phyloP scores from a whole-genome alignment of 1,140 invertebrate genomes.

The Philopotamus ludificatus region DNA sequence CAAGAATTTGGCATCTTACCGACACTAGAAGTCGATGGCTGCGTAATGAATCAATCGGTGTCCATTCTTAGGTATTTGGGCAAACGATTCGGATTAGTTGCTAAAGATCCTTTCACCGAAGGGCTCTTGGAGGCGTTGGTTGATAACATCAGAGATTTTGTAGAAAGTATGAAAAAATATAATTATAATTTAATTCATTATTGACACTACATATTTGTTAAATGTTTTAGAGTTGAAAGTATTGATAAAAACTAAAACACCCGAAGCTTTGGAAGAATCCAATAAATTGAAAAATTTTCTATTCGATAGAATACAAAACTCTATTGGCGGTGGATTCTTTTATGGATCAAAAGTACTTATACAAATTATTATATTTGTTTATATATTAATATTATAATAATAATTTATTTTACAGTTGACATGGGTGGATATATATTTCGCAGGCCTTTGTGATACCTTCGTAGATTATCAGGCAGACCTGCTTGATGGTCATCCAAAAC shows the following conservation, averaged over 20 bases:
- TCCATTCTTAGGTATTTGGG: slow-evolving; percentile 74
- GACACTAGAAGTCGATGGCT: slow-evolving; percentile 71
- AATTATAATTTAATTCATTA: not conserved
- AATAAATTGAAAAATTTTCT: slow-evolving; percentile 3
- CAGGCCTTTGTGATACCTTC: slow-evolving; percentile 61
- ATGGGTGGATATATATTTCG: slow-evolving; percentile 67
- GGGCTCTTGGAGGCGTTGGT: slow-evolving; percentile 64
- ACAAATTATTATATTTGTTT: not conserved
- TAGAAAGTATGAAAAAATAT: slow-evolving; percentile 47
- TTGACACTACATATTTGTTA: not conserved
- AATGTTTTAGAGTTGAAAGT: not conserved
- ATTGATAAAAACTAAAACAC: not conserved
- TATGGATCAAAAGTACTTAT: slow-evolving; percentile 27
- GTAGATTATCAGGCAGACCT: slow-evolving; percentile 54
- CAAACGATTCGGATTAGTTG: slow-evolving; percentile 63
- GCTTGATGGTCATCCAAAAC: slow-evolving; percentile 58
- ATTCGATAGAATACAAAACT: slow-evolving; percentile 2
- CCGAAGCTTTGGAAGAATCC: slow-evolving; percentile 11
- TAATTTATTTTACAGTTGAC: slow-evolving; percentile 55
- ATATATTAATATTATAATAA: slow-evolving; percentile 6
- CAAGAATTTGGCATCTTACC: slow-evolving; percentile 75
- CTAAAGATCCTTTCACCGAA: slow-evolving; percentile 65
- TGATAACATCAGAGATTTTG: slow-evolving; percentile 60
- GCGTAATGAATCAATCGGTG: slow-evolving; percentile 65
- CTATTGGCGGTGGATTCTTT: slow-evolving; percentile 17